Base-by-base conservation (phyloP, 2,888 invertebrate species). In the Parochlus steinenii region DNA sequence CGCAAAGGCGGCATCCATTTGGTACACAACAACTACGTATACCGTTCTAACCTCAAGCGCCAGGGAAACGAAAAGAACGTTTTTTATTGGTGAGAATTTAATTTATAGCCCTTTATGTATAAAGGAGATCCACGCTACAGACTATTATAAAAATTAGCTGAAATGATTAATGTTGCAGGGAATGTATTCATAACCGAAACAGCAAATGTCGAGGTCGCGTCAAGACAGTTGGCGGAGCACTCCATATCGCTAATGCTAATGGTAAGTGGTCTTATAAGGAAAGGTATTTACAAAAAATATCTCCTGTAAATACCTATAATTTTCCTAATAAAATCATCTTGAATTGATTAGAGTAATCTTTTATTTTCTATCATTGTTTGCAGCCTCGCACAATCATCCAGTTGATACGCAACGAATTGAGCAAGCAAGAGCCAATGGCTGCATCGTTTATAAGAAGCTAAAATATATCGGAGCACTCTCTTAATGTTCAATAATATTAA, bases 161-260 rank as follows among this genome's bases (percentile, higher is more conserved):
- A n/a, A n/a, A n/a, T n/a, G n/a, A n/a, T n/a, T n/a, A n/a, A n/a
- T n/a, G n/a, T n/a, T n/a, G n/a, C n/a, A n/a, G n/a, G n/a, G 58
- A 58, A 43, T 58, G 58, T 35, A 54, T 58, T 16, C 55, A 58
- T 27, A 58, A 58, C 44, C 53, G 58, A n/a, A 54, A 55, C 3
- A 51, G 48, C 34, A 58, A 57, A 42, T 58, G 58, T 36, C 53
- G 57, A 2, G 57, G 58, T 40, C 55, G 58, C 3, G 42, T 58
- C 16, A 58, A 58, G 45, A 56, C 58, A 7, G 47, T 58, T 30
- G 56, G 54, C 3, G 55, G 58, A 43, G 52, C 55, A 47, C 47
- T 58, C 32, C 55, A 49, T 39, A 52, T 58, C 6, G 56, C 58
- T 14, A 58, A 58, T 45, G 53, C 58, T 56, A 46, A 40, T n/a